A percentile compares a stretch with the other conserved stretches of the same genome.
Evolutionary conservation across 2,113 vertebrate species (phyloP).

Genomic region (Hyaena hyaena): DNA sequence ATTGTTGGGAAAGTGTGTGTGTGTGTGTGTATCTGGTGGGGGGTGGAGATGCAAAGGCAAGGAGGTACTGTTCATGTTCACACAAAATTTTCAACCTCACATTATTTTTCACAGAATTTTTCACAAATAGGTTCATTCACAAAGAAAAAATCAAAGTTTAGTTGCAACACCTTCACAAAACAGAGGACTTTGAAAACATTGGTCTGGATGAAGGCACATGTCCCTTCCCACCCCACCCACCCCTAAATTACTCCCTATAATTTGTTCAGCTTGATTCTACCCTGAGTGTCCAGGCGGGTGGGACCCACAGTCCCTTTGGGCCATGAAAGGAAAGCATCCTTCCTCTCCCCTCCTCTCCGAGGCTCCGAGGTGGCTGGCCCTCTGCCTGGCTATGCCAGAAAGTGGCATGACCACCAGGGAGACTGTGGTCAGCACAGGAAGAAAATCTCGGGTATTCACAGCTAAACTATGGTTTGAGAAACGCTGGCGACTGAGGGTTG

Average conservation of each 20-base stretch:
- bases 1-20: not conserved
- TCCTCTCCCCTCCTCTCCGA: not conserved
- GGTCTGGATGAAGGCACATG: not conserved
- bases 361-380: conserved; percentile 64
- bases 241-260: conserved; percentile 63
- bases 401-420: conserved; percentile 67
- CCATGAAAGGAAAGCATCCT: not conserved
- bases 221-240: too few relatives aligned
- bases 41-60: not conserved
- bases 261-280: conserved; percentile 66
- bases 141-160: conserved; percentile 41
- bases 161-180: conserved; percentile 19
- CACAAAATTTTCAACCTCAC: not conserved
- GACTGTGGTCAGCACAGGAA: conserved; percentile 72
- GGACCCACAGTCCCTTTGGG: conserved; percentile 50
- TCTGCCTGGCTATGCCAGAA: conserved; percentile 75
- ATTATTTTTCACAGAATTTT: not conserved
- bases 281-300: conserved; percentile 11
- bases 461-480: conserved; percentile 66
- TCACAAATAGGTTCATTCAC: conserved; percentile 47
- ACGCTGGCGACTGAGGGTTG: conserved; percentile 58
- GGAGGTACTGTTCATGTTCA: not conserved
- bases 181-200: conserved; percentile 8
- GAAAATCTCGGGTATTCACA: conserved; percentile 74
- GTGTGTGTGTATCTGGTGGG: too few relatives aligned